Evolutionary conservation across 1,140 invertebrate genomes (phyloP).

Genomic region (Zaprionus nigranus): DNA sequence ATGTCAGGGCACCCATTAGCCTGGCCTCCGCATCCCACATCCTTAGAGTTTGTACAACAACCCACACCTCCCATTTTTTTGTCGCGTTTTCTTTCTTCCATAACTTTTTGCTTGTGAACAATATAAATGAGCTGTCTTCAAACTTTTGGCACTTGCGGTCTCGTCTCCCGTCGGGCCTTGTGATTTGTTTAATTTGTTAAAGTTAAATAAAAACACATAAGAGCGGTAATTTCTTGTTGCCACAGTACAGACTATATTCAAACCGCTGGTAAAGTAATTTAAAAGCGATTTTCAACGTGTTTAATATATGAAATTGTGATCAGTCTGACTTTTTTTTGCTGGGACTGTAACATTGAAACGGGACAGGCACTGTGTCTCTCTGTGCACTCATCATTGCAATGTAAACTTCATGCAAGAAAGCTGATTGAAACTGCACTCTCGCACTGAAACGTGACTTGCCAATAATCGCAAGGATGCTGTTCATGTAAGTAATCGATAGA

Average conservation of each 20-base stretch:
- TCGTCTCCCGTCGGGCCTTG: slow-evolving; percentile 18
- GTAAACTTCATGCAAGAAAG: neutral
- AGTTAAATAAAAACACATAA: slow-evolving; percentile 14
- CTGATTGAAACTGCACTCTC: neutral
- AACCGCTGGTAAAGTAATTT: neutral
- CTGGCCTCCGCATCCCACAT: slow-evolving; percentile 16
- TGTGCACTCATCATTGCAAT: neutral
- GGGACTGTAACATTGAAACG: neutral
- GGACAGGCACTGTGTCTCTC: neutral
- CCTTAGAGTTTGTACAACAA: neutral
- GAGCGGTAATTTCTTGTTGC: neutral
- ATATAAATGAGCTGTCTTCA: slow-evolving; percentile 66
- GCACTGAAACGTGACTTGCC: neutral
- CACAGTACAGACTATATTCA: slow-evolving; percentile 15
- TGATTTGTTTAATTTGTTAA: slow-evolving; percentile 55
- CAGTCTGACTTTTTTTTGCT: neutral
- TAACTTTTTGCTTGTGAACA: slow-evolving; percentile 51
- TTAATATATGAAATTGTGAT: neutral
- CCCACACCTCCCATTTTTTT: slow-evolving; percentile 3
- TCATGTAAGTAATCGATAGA: neutral
- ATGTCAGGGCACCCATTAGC: slow-evolving; percentile 42
- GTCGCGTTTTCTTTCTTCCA: slow-evolving; percentile 18
- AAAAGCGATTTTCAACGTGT: neutral
- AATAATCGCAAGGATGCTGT: neutral
- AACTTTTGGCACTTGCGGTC: slow-evolving; percentile 76